These are phyloP conservation scores for Meteorus sp. DNA, from an alignment of 1,140 invertebrate genomes.

Conservation along the genomic window DNA sequence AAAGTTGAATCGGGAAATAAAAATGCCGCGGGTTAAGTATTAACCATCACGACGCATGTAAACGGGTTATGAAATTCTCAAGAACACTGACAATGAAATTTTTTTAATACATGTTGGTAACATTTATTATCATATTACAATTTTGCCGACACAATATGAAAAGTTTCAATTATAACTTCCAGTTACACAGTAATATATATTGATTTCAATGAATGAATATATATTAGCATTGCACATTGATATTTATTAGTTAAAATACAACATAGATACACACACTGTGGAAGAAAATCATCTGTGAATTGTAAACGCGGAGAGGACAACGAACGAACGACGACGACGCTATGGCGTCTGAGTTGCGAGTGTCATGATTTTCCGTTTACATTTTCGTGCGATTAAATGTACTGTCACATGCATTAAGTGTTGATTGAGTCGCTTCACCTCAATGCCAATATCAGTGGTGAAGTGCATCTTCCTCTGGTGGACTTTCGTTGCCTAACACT, in stretches of 20 bases:
- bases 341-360: constrained; percentile 48
- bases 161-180: too few relatives aligned
- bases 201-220: too few relatives aligned
- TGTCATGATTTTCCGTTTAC: constrained; percentile 43
- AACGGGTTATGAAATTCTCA: constrained; percentile 5
- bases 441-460: not conserved
- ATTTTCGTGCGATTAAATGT: constrained; percentile 28
- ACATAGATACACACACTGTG: too few relatives aligned
- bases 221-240: too few relatives aligned
- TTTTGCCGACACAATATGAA: not conserved
- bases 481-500: not conserved
- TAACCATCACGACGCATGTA: constrained; percentile 33
- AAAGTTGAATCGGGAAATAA: constrained; percentile 44
- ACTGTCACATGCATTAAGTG: not conserved
- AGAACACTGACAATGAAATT: too few relatives aligned
- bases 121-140: not conserved
- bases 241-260: too few relatives aligned
- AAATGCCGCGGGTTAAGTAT: constrained; percentile 50
- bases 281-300: too few relatives aligned
- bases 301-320: not conserved
- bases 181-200: too few relatives aligned
- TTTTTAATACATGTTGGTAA: too few relatives aligned
- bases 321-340: constrained; percentile 51
- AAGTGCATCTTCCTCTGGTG: not conserved
- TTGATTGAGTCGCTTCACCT: not conserved